These are phyloP conservation scores for Litoditis marina DNA, from an alignment of 2,888 invertebrate species.

Conservation along the genomic window DNA sequence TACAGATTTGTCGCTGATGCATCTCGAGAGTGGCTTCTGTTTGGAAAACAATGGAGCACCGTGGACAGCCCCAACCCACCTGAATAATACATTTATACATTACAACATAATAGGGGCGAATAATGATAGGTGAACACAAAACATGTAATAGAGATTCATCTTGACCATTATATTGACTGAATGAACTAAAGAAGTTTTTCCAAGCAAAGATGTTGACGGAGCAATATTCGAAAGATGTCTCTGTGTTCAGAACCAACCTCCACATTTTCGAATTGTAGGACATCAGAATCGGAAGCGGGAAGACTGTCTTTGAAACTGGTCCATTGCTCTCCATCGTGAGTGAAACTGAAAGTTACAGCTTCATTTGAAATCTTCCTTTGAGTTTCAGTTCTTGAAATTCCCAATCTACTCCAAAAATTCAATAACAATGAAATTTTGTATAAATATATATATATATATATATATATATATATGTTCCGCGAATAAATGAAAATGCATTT, in stretches of 20 bases:
- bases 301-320: conserved; percentile 22
- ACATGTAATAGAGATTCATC: no score
- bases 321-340: conserved; percentile 37
- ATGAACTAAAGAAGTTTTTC: no score
- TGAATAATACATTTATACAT: conserved; percentile 22
- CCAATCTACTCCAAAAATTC: no score
- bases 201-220: no score
- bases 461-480: no score
- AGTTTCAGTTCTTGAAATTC: no score
- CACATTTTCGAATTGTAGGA: conserved; percentile 16
- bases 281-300: conserved; percentile 25
- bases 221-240: conserved; percentile 28
- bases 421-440: no score
- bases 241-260: conserved; percentile 27
- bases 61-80: conserved; percentile 62
- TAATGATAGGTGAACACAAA: no score
- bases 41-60: conserved; percentile 60
- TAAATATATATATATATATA: no score
- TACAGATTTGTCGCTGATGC: conserved; percentile 53
- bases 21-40: conserved; percentile 47
- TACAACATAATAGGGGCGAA: not conserved
- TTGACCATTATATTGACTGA: no score
- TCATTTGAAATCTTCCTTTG: no score
- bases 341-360: conserved; percentile 24
- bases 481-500: no score